Conservation (phyloP, 1,140 invertebrate species). For the Sminthurides bifidus region DNA sequence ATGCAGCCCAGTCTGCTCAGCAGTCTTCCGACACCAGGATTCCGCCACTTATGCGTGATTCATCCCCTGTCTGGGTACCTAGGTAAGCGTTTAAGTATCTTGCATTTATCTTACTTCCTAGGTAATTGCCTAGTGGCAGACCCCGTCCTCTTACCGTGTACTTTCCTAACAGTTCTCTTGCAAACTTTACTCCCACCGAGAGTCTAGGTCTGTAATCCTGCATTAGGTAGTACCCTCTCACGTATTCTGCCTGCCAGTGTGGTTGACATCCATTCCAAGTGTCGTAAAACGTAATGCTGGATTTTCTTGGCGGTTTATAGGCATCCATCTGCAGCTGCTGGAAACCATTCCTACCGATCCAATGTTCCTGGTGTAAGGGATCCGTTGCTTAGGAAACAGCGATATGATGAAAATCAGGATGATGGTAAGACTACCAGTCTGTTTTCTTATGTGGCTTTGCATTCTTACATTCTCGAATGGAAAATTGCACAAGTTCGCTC, state of each 20-base stretch:
- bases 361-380: constrained; percentile 19
- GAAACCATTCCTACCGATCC: constrained; percentile 24
- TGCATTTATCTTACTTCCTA: background rate
- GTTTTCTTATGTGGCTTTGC: background rate
- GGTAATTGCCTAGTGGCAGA: too few relatives aligned
- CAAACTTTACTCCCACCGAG: too few relatives aligned
- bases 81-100: constrained; percentile 31
- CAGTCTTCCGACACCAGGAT: too few relatives aligned
- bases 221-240: too few relatives aligned
- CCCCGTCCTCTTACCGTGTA: too few relatives aligned
- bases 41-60: constrained; percentile 22
- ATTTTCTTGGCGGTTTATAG: constrained; percentile 22
- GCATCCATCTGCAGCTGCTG: constrained; percentile 10
- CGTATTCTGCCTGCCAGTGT: too few relatives aligned
- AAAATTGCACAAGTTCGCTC: too few relatives aligned
- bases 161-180: too few relatives aligned
- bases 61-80: constrained; percentile 39
- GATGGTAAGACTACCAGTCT: constrained; percentile 15
- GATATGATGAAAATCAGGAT: constrained; percentile 29
- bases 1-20: too few relatives aligned
- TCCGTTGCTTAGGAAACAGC: constrained; percentile 28
- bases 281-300: too few relatives aligned
- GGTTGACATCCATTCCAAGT: too few relatives aligned
- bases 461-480: background rate
- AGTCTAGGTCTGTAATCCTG: too few relatives aligned